These are phyloP conservation scores for Emberiza fucata DNA, from an alignment of 2,113 vertebrate species.

Conservation along the genomic window DNA sequence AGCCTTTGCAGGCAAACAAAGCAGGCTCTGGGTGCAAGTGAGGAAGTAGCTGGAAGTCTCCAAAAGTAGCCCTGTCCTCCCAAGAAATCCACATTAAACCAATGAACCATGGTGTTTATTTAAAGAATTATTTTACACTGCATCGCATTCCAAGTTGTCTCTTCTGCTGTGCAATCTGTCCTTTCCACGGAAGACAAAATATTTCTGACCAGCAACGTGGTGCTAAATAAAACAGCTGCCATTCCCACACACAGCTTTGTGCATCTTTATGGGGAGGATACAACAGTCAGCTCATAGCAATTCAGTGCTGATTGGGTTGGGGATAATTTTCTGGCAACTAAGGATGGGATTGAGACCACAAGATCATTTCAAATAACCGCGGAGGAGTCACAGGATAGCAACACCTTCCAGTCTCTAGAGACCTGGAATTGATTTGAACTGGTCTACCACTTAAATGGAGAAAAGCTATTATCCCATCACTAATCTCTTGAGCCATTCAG, in stretches of 20 bases:
- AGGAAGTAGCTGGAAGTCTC: background rate
- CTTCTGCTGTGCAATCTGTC: background rate
- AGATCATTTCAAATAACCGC: constrained; percentile 14
- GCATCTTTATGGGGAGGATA: background rate
- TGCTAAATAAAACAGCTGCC: background rate
- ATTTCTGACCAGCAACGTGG: background rate
- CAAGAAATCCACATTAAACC: background rate
- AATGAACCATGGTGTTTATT: background rate
- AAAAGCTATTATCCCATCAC: constrained; percentile 56
- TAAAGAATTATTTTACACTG: background rate
- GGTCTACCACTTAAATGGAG: constrained; percentile 32
- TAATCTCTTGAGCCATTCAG: constrained; percentile 45
- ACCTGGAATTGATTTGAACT: constrained; percentile 51
- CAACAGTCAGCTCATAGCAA: background rate
- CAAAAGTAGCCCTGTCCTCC: background rate
- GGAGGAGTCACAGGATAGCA: background rate
- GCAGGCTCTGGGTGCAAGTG: background rate
- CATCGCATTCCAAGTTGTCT: background rate
- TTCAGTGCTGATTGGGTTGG: background rate
- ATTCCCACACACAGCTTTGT: background rate
- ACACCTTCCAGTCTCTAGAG: constrained; percentile 29
- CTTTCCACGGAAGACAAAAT: background rate
- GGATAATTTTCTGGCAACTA: constrained; percentile 16
- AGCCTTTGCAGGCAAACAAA: background rate
- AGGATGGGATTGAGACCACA: constrained; percentile 8